Evolutionary conservation across 2,113 vertebrate species (phyloP).

Genomic region (Menidia beryllina): DNA sequence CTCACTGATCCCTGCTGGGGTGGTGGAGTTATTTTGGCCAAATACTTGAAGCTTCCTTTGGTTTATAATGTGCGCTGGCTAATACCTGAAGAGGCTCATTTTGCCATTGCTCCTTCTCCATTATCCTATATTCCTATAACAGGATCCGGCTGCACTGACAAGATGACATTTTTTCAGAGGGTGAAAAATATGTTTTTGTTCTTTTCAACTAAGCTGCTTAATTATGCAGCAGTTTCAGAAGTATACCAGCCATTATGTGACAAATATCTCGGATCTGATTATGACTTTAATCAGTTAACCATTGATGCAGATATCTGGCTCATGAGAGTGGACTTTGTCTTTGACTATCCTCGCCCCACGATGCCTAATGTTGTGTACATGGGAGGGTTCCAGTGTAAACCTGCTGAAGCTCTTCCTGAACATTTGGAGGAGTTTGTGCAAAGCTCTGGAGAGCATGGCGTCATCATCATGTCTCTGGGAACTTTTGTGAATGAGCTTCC

Average conservation of each 20-base stretch:
- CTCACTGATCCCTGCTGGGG: conserved; percentile 72
- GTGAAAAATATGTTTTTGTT: conserved; percentile 62
- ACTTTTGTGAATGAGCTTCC: conserved; percentile 67
- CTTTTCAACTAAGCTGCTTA: neutral
- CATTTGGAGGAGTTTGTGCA: conserved; percentile 78
- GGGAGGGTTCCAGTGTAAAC: conserved; percentile 81
- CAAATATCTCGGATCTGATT: conserved; percentile 67
- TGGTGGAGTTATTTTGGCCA: conserved; percentile 66
- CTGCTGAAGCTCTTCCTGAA: conserved; percentile 68
- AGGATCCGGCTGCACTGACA: conserved; percentile 62
- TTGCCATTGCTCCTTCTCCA: conserved; percentile 72
- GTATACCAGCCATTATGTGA: conserved; percentile 49
- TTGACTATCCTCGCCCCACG: conserved; percentile 80
- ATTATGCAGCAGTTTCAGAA: neutral
- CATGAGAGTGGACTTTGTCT: conserved; percentile 82
- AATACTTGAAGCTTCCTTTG: conserved; percentile 76
- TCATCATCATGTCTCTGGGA: conserved; percentile 81
- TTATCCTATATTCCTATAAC: conserved; percentile 73
- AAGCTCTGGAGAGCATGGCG: conserved; percentile 76
- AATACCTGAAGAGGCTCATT: conserved; percentile 58
- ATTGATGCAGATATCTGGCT: conserved; percentile 80
- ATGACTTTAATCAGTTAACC: conserved; percentile 61
- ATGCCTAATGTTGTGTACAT: conserved; percentile 82
- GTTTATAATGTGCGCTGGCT: conserved; percentile 78
- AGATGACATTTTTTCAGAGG: conserved; percentile 80